Evolutionary conservation across 2,888 invertebrate species (phyloP).

Genomic region (Antheraea yamamai): DNA sequence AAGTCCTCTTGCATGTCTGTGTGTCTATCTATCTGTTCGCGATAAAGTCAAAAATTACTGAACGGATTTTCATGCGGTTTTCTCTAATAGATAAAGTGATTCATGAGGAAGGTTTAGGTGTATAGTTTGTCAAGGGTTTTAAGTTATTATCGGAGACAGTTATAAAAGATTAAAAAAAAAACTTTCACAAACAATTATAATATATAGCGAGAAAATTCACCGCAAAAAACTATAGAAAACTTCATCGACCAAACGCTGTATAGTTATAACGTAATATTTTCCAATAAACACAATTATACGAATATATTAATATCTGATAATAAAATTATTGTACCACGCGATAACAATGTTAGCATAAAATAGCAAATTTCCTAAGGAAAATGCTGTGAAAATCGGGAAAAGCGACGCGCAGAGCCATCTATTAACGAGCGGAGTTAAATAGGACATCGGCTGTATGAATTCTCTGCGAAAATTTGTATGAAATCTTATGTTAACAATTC

Average conservation of each 20-base stretch:
- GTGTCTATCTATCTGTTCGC: too few species aligned
- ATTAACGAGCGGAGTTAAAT: constrained; percentile 58
- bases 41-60: too few species aligned
- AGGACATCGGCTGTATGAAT: constrained; percentile 3
- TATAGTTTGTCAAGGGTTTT: too few species aligned
- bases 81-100: too few species aligned
- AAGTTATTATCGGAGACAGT: too few species aligned
- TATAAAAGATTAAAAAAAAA: too few species aligned
- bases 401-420: constrained; percentile 67
- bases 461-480: neutral
- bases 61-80: too few species aligned
- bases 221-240: neutral
- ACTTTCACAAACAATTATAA: neutral
- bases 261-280: neutral
- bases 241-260: too few species aligned
- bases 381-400: constrained; percentile 54
- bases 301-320: neutral
- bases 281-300: neutral
- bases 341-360: neutral
- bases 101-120: too few species aligned
- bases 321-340: neutral
- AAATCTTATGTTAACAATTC: neutral
- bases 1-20: too few species aligned
- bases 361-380: constrained; percentile 43
- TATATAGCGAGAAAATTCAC: neutral